phyloP scores from a whole-genome alignment of 2,113 vertebrate species.

The Myrmecophaga tridactyla region DNA sequence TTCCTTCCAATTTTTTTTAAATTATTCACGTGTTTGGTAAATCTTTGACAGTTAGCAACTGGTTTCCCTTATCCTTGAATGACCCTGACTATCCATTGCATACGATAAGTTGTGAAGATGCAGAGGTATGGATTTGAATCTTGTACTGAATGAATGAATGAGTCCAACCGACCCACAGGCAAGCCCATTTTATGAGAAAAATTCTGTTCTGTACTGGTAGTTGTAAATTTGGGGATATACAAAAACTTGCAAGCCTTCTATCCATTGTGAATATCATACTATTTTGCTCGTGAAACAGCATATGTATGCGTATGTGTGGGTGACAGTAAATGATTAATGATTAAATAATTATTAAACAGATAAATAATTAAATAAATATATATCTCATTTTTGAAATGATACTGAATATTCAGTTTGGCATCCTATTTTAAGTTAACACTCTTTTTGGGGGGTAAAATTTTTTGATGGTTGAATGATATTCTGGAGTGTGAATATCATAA shows the following conservation, averaged over 20 bases:
- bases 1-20: background rate
- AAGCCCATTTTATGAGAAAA: background rate
- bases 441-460: background rate
- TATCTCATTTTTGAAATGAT: background rate
- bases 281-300: background rate
- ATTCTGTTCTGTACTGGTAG: background rate
- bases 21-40: background rate
- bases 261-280: background rate
- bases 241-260: background rate
- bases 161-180: background rate
- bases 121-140: background rate
- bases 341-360: too few relatives aligned
- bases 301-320: background rate
- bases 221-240: background rate
- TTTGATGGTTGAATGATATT: background rate
- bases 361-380: background rate
- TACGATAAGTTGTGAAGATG: background rate
- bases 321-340: too few relatives aligned
- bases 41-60: background rate
- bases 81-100: background rate
- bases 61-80: background rate
- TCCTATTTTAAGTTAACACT: background rate
- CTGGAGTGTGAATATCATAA: background rate
- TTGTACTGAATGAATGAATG: background rate
- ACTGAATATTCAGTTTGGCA: background rate